Percentiles rank a stretch among this genome's conserved stretches.
Conservation (phyloP, 2,113 vertebrate genomes). For the Oncorhynchus masou region DNA sequence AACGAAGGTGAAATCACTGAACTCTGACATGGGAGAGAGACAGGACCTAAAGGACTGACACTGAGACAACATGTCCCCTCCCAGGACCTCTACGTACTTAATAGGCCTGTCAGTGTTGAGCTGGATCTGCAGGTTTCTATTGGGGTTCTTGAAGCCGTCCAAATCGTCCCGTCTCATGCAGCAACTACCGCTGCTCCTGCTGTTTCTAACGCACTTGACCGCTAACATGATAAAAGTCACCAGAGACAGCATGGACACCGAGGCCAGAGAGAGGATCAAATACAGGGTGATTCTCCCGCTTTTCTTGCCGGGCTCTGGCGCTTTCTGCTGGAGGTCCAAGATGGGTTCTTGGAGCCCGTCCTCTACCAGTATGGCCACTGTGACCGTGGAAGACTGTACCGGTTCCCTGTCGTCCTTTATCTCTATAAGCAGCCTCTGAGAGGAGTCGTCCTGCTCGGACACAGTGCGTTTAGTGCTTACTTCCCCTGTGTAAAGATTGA, state of each 20-base stretch:
- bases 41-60: conserved; percentile 84
- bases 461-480: conserved; percentile 79
- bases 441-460: conserved; percentile 73
- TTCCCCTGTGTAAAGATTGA: conserved; percentile 81
- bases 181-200: conserved; percentile 64
- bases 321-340: conserved; percentile 52
- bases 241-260: conserved; percentile 56
- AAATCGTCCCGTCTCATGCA: conserved; percentile 53
- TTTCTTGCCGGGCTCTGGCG: conserved; percentile 44
- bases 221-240: conserved; percentile 54
- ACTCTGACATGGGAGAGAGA: conserved; percentile 79
- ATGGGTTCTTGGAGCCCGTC: conserved; percentile 63
- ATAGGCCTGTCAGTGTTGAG: conserved; percentile 85
- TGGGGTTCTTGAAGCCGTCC: conserved; percentile 76
- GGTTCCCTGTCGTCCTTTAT: conserved; percentile 83
- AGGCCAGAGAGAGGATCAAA: conserved; percentile 79
- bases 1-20: conserved; percentile 83
- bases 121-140: conserved; percentile 82
- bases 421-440: conserved; percentile 79
- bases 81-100: conserved; percentile 89
- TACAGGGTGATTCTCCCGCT: conserved; percentile 77
- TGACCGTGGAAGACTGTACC: conserved; percentile 79
- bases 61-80: conserved; percentile 80
- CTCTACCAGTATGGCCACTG: conserved; percentile 64
- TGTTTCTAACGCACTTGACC: conserved; percentile 50